phyloP scores from a whole-genome alignment of 2,113 vertebrate species.

The Leptosomus discolor region DNA sequence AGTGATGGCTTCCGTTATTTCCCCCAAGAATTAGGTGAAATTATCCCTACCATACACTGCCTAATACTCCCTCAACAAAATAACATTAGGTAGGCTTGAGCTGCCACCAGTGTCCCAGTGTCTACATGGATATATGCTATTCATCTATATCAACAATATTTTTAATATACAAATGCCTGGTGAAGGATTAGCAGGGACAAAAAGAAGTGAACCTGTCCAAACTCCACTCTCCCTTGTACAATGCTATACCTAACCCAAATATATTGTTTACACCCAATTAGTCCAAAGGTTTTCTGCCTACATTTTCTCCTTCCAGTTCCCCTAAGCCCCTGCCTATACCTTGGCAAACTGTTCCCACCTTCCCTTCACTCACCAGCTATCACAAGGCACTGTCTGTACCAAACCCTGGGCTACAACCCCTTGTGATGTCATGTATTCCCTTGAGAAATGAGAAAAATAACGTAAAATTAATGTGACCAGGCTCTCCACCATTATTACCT shows the following conservation, averaged over 20 bases:
- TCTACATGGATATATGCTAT: neutral
- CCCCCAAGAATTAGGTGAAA: neutral
- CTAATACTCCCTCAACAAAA: neutral
- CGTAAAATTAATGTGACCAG: rapidly evolving
- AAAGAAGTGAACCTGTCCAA: neutral
- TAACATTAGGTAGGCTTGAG: neutral
- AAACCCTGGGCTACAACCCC: neutral
- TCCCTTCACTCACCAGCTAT: neutral
- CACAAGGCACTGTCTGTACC: neutral
- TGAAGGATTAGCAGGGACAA: neutral
- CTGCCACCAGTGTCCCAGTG: neutral
- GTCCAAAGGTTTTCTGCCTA: neutral
- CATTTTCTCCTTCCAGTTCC: neutral
- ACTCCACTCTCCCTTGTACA: neutral
- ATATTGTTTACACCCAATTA: neutral
- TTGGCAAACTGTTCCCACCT: neutral
- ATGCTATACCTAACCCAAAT: neutral
- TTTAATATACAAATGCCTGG: neutral
- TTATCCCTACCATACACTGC: neutral
- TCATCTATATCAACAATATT: neutral
- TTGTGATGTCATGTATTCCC: rapidly evolving
- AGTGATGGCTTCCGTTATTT: neutral
- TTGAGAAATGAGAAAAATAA: neutral
- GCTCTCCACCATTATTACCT: neutral
- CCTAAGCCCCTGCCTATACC: neutral